Base-by-base conservation (phyloP, 2,797 vertebrate species). In the Dendrocincla fuliginosa region DNA sequence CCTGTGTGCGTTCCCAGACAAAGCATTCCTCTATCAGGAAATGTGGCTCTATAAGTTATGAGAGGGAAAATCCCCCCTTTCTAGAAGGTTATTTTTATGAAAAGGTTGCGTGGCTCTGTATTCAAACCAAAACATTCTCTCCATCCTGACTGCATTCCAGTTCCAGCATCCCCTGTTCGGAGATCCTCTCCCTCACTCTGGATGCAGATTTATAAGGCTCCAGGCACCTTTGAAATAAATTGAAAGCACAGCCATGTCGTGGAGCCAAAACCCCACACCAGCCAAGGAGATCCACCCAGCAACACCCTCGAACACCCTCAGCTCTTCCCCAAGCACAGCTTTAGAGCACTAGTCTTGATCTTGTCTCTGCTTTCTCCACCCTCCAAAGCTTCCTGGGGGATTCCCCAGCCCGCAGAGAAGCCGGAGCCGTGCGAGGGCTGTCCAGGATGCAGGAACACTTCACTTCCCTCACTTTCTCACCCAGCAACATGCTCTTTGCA, bases 151-250 rank as follows among this genome's bases (percentile, higher is more conserved):
- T 89, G 50, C 61, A 57, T 57, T 87, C 57, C 28, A 71, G 75
- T 65, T 53, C 47, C 90, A 85, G 64, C n/a, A n/a, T 87, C 67
- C 82, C 70, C 68, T 8, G 1, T 22, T 53, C 71, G 95, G 64
- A 94, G 64, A 96, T 74, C 50, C 87, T 95, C 89, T 78, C 49
- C 88, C 57, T 92, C 92, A 83, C 84, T 93, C 80, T 92, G 82
- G n/a, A 94, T 92, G 93, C 93, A 97, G 95, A 96, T 96, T 96
- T 96, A 94, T 78, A 96, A 94, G 89, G 89, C 96, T 96, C 93
- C 87, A 96, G 95, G 95, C 96, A 96, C 84, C 89, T 96, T 95
- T 96, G 92, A 96, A 96, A 95, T 89, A 92, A 95, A 95, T 89
- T 91, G 89, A 96, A 96, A 96, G 95, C 93, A 96, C 64, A 95